Evolutionary conservation across 2,113 vertebrate species (phyloP), one percentile per base, ranked within the genome.

Genomic region (Excalfactoria chinensis): DNA sequence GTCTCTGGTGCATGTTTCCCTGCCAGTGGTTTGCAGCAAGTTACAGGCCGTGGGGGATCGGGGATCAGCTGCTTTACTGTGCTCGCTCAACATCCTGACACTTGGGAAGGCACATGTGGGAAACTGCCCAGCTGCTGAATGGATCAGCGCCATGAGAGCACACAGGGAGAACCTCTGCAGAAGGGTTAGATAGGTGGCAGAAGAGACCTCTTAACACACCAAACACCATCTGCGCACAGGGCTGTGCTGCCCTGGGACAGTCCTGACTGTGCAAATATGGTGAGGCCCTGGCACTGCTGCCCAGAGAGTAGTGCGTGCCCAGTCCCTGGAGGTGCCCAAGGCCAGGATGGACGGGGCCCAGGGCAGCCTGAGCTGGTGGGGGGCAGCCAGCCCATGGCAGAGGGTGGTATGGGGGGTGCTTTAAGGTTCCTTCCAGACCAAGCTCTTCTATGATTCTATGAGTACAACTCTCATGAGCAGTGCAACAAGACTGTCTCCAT

Each of bases 1-100:
- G 78, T 95, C 88, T 96, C 93, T 63, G 90, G 84, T 83, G 95
- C 80, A 89, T n/a, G 70, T 93, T 87, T 96, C 77, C 95, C 67
- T 91, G 90, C 60, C 55, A 89, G 84, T 88, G 82, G 82, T 67
- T 90, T 91, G 80, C 51, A 62, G 70, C 93, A 89, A 93, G 93
- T 89, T 91, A 91, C 93, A 96, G 91, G 95, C 87, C 35, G 82
- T 1, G 56, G 1, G 7, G 91, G 78, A 89, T 34, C 44, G 1
- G 0, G 3, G 41, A 91, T 89, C 89, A 94, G 94, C 93, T 77
- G 86, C 60, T 88, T 48, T 86, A 53, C 5, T 66, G 66, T 58
- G 86, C 90, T 90, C 71, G 3, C 63, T 59, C 46, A 35, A 62
- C 87, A 51, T 35, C 44, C 67, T 59, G 3, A 41, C 1, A 0